phyloP scores from a whole-genome alignment of 1,140 invertebrate species.

The Nasonia giraulti region DNA sequence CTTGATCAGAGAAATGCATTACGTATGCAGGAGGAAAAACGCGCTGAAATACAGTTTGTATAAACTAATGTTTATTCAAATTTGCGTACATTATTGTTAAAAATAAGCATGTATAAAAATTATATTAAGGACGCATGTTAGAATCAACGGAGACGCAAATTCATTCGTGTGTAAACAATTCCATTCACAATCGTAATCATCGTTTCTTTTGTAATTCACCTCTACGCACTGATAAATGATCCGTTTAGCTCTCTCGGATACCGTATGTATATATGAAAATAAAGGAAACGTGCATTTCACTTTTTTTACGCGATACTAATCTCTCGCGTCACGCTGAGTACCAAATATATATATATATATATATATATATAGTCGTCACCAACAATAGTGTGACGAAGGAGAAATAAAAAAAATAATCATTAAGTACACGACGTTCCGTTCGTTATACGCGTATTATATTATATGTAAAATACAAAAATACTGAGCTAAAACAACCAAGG shows the following conservation, averaged over 20 bases:
- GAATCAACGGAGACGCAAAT: constrained; percentile 47
- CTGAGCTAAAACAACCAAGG: constrained; percentile 69
- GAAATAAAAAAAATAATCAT: constrained; percentile 54
- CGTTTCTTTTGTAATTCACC: constrained; percentile 14
- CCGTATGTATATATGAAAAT: constrained; percentile 1
- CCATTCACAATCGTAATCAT: constrained; percentile 25
- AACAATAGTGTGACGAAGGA: constrained; percentile 60
- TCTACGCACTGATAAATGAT: not conserved
- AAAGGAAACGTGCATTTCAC: constrained; percentile 45
- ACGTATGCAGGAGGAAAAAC: constrained; percentile 53
- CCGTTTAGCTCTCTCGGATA: not conserved
- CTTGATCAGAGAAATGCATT: no score
- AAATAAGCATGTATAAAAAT: constrained; percentile 70
- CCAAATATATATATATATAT: constrained; percentile 57
- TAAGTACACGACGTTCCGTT: constrained; percentile 68
- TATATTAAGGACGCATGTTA: constrained; percentile 53
- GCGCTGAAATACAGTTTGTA: constrained; percentile 54
- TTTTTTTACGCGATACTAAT: not conserved
- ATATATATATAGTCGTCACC: constrained; percentile 49
- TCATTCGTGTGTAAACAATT: constrained; percentile 42
- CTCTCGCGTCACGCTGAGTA: constrained; percentile 49
- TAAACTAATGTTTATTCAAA: constrained; percentile 70
- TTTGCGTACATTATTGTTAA: constrained; percentile 68
- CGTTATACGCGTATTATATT: constrained; percentile 56
- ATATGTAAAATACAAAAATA: constrained; percentile 73